phyloP scores from a whole-genome alignment of 1,140 invertebrate genomes.

The Centruroides sculpturatus region DNA sequence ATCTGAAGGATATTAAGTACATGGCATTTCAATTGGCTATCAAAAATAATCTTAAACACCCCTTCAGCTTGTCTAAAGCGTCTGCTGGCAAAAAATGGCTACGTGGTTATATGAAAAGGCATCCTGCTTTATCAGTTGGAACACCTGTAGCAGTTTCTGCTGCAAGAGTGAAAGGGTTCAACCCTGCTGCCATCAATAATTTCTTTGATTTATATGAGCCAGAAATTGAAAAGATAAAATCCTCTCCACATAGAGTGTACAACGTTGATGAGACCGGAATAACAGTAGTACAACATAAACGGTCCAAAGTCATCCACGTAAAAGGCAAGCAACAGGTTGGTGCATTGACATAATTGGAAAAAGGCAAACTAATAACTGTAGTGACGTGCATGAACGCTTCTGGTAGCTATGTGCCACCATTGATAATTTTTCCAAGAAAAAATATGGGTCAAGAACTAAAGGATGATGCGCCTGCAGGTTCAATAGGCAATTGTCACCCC shows the following conservation, averaged over 20 bases:
- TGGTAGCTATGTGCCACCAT: conserved; percentile 1
- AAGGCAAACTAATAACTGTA: not conserved
- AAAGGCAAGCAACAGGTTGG: conserved; percentile 1
- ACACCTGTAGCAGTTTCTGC: too few species aligned
- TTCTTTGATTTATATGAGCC: too few species aligned
- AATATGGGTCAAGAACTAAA: not conserved
- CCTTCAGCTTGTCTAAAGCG: too few species aligned
- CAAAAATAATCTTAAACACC: too few species aligned
- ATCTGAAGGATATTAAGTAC: too few species aligned
- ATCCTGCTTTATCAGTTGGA: too few species aligned
- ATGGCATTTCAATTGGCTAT: too few species aligned
- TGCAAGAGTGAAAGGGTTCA: too few species aligned
- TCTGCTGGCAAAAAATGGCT: too few species aligned
- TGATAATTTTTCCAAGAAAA: conserved; percentile 3
- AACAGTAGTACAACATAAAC: not conserved
- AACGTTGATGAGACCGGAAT: conserved; percentile 3
- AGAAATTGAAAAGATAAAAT: not conserved
- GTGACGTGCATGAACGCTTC: conserved; percentile 11
- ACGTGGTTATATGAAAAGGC: too few species aligned
- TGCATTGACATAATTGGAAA: conserved; percentile 5
- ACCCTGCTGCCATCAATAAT: too few species aligned
- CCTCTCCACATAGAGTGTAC: not conserved
- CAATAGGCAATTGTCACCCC: conserved; percentile 5
- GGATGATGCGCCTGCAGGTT: not conserved
- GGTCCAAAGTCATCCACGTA: not conserved